These are phyloP conservation scores for Coelinius sp. DNA, from an alignment of 2,888 invertebrate genomes.

Conservation along the genomic window DNA sequence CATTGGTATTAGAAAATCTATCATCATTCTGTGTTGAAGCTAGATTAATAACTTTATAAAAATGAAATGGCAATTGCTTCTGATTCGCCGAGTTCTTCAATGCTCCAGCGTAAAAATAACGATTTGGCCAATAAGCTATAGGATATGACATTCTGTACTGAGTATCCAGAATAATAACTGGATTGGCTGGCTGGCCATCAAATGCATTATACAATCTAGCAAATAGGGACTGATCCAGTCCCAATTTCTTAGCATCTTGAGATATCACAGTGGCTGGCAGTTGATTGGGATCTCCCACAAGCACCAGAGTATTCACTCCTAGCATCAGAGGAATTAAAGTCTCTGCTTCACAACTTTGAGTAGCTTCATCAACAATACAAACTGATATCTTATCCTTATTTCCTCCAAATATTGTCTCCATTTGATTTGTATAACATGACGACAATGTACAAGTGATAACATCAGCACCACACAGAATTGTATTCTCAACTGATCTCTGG, in stretches of 20 bases:
- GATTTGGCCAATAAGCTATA: slow-evolving; percentile 86
- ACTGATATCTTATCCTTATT: slow-evolving; percentile 54
- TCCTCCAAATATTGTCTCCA: slow-evolving; percentile 63
- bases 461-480: slow-evolving; percentile 75
- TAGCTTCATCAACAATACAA: slow-evolving; percentile 90
- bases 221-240: slow-evolving; percentile 84
- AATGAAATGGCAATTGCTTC: slow-evolving; percentile 69
- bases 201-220: slow-evolving; percentile 79
- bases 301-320: slow-evolving; percentile 81
- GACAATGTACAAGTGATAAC: slow-evolving; percentile 82
- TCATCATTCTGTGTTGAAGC: slow-evolving; percentile 68
- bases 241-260: slow-evolving; percentile 79
- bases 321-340: slow-evolving; percentile 84
- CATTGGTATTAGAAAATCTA: slow-evolving; percentile 73
- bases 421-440: slow-evolving; percentile 69
- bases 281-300: slow-evolving; percentile 91
- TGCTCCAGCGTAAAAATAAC: slow-evolving; percentile 77
- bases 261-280: slow-evolving; percentile 86
- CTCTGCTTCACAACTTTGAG: slow-evolving; percentile 89
- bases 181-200: slow-evolving; percentile 67
- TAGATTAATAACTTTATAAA: slow-evolving; percentile 77
- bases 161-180: slow-evolving; percentile 74
- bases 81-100: slow-evolving; percentile 65
- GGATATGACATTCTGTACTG: slow-evolving; percentile 92
- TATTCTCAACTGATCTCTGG: slow-evolving; percentile 58